phyloP scores from a whole-genome alignment of 2,797 vertebrate genomes.

The Falco columbarius region DNA sequence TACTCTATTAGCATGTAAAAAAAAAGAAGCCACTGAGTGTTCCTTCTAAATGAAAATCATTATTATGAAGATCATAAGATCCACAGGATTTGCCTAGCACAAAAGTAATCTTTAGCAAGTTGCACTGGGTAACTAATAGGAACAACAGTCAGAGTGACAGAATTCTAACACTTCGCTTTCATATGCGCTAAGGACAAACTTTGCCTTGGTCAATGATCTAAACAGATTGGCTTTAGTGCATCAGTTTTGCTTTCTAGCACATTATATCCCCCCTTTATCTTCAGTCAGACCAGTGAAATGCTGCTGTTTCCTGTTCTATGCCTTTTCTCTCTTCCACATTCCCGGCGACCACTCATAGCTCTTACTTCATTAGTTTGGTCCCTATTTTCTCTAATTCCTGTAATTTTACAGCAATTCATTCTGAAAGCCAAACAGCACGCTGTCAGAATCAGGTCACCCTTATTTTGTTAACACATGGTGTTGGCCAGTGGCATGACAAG shows the following conservation, averaged over 20 bases:
- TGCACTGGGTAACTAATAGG: background rate
- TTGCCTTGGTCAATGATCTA: background rate
- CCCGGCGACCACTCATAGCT: background rate
- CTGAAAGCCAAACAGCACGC: background rate
- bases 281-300: fast-evolving
- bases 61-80: background rate
- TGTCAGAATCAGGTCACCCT: background rate
- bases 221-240: background rate
- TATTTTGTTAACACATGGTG: background rate
- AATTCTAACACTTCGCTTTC: background rate
- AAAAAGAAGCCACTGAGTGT: background rate
- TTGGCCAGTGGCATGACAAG: background rate
- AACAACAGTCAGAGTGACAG: background rate
- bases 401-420: background rate
- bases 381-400: background rate
- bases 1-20: constrained; percentile 11
- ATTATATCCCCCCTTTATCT: background rate
- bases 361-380: background rate
- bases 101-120: background rate
- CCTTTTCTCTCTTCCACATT: background rate
- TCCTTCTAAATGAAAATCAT: background rate
- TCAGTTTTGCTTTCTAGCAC: background rate
- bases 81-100: background rate
- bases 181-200: background rate
- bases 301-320: background rate